Conservation (phyloP, 2,113 vertebrate species). For the Catagonus wagneri region DNA sequence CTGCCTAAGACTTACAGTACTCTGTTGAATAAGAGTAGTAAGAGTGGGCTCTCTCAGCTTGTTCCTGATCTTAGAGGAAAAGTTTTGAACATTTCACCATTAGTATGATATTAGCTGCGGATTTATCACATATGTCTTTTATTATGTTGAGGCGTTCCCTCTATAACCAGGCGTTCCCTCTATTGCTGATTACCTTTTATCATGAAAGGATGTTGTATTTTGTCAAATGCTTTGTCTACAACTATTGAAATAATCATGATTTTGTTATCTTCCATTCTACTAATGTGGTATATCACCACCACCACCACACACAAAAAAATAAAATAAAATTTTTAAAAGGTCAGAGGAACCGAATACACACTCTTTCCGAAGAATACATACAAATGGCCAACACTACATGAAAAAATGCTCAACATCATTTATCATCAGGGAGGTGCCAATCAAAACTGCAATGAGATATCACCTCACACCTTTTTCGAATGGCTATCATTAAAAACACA, state of each 20-base stretch:
- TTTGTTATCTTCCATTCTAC: neutral
- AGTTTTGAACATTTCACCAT: neutral
- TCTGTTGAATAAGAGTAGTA: neutral
- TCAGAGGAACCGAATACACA: neutral
- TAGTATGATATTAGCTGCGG: neutral
- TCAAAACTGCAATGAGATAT: neutral
- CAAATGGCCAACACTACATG: neutral
- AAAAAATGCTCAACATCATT: neutral
- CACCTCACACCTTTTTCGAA: neutral
- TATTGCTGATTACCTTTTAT: neutral
- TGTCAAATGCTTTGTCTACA: neutral
- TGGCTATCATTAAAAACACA: neutral
- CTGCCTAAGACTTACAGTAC: neutral
- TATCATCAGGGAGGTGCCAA: neutral
- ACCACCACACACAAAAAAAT: neutral
- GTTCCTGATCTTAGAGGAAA: neutral
- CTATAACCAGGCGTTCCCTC: neutral
- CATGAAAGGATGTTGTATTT: neutral
- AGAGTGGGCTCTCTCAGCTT: neutral
- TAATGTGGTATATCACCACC: neutral
- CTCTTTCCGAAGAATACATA: neutral
- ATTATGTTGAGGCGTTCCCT: neutral
- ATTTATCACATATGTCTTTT: neutral
- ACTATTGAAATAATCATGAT: neutral
- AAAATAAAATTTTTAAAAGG: neutral